Base-by-base conservation (phyloP, 37 sponge, comb jelly and placozoan species). In the Halisarca cf. caerulea region DNA sequence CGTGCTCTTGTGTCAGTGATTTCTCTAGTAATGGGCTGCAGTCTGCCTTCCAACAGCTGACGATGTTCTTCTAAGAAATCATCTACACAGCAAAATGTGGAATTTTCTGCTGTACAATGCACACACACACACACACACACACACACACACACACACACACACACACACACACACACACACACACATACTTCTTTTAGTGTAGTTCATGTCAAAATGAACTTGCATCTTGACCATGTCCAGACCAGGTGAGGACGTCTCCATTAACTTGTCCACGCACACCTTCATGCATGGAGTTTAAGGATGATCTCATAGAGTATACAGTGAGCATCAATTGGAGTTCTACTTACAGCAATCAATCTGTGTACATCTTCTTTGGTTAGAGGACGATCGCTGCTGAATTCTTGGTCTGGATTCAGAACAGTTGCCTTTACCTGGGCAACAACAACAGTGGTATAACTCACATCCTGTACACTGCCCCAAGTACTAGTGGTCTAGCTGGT, bases 171-270 rank as follows among this genome's bases (percentile, higher is more conserved):
- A 55, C 43, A 18, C 73, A 84, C 51, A 30, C 30, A 6, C 57
- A 84, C n/a, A 36, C 88, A 42, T 70, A 92, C 96, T 80, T 89
- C 93, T 95, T n/a, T 85, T 73, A 0, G 96, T 92, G 83, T 99
- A 99, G 82, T 99, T 97, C 97, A 97, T 99, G 75, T 97, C 99
- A 83, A 99, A 99, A 64, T 99, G 94, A 37, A 99, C 97, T 64
- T 99, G 99, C 92, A 99, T 93, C 77, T 97, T 97, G 32, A 95
- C 84, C 17, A 97, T 99, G 79, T 99, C 99, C 79, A 99, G 84
- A 8, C 94, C 81, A 35, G 99, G 96, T 21, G 96, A 95, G 51
- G 55, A 62, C 5, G 55, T 43, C 43, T 93, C 92, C 66, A 93
- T 66, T 55, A 99, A 80, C 33, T 82, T 85, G 0, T 80, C 78